These are phyloP conservation scores for Pseudolycoriella hygida DNA, from an alignment of 2,888 invertebrate species.

Conservation along the genomic window DNA sequence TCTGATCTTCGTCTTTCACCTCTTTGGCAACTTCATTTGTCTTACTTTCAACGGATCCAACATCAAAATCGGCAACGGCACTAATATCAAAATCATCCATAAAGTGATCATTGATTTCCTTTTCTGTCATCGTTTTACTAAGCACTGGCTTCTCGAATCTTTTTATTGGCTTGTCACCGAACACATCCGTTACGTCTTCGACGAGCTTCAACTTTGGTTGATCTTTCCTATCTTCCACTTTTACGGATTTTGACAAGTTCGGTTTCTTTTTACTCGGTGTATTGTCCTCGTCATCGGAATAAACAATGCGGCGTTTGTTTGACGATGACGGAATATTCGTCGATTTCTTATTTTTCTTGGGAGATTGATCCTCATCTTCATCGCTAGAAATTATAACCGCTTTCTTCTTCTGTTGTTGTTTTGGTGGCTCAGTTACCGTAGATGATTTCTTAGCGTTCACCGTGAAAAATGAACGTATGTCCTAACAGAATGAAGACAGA, in stretches of 20 bases:
- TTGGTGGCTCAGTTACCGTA: neutral
- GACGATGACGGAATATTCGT: neutral
- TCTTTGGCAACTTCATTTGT: too few relatives aligned
- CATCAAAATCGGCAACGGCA: constrained; percentile 16
- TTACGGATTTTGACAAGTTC: constrained; percentile 17
- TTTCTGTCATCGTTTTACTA: constrained; percentile 17
- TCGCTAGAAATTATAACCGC: constrained; percentile 30
- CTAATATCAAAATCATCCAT: constrained; percentile 40
- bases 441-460: constrained; percentile 3
- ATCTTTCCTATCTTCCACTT: constrained; percentile 17
- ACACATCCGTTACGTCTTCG: constrained; percentile 32
- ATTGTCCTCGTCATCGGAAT: constrained; percentile 31
- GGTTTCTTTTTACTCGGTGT: constrained; percentile 14
- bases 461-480: constrained; percentile 7
- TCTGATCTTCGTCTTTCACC: constrained; percentile 11
- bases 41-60: neutral
- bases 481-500: constrained; percentile 1
- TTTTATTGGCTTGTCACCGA: constrained; percentile 42
- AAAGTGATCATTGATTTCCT: constrained; percentile 36
- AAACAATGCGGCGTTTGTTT: constrained; percentile 22
- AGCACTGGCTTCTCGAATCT: constrained; percentile 33
- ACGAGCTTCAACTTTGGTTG: constrained; percentile 25
- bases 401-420: constrained; percentile 9
- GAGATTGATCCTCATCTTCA: constrained; percentile 29
- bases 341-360: neutral